A percentile compares a stretch with the other conserved stretches of the same genome.
phyloP scores from a whole-genome alignment of 2,797 vertebrate species.

The Astyanax mexicanus region DNA sequence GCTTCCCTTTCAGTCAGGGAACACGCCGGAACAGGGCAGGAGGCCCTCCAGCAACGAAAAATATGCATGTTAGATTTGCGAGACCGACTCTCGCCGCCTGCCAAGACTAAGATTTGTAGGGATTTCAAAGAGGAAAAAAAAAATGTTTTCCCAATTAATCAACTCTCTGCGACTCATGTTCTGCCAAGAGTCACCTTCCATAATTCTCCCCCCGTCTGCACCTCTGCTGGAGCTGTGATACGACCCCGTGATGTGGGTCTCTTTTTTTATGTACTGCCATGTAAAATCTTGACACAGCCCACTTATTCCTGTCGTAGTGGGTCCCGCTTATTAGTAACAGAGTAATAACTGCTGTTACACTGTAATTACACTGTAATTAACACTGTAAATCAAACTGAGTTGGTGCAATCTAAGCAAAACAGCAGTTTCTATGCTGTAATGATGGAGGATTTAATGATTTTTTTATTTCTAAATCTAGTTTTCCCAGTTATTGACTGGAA shows the following conservation, averaged over 20 bases:
- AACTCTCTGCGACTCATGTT: background rate
- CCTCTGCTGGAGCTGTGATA: background rate
- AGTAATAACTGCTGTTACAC: too few species aligned
- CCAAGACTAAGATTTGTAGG: conserved; percentile 62
- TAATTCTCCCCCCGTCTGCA: conserved; percentile 2
- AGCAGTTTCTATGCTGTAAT: too few species aligned
- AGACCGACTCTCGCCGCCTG: conserved; percentile 58
- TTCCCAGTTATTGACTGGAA: too few species aligned
- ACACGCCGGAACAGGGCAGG: conserved; percentile 56
- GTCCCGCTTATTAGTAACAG: too few species aligned
- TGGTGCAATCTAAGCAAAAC: too few species aligned
- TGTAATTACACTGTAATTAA: too few species aligned
- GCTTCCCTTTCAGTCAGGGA: conserved; percentile 45
- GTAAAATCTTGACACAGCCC: too few species aligned
- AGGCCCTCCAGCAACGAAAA: conserved; percentile 45
- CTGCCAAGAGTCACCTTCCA: conserved; percentile 16
- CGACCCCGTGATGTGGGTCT: conserved; percentile 18
- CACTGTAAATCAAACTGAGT: too few species aligned
- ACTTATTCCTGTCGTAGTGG: too few species aligned
- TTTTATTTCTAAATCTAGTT: too few species aligned
- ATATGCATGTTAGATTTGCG: conserved; percentile 60
- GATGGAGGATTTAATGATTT: too few species aligned
- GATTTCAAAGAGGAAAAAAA: conserved; percentile 44
- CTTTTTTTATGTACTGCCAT: background rate
- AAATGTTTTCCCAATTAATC: conserved; percentile 9